These are phyloP conservation scores for Sepiola atlantica DNA, from an alignment of 2,888 invertebrate genomes.

Conservation along the genomic window DNA sequence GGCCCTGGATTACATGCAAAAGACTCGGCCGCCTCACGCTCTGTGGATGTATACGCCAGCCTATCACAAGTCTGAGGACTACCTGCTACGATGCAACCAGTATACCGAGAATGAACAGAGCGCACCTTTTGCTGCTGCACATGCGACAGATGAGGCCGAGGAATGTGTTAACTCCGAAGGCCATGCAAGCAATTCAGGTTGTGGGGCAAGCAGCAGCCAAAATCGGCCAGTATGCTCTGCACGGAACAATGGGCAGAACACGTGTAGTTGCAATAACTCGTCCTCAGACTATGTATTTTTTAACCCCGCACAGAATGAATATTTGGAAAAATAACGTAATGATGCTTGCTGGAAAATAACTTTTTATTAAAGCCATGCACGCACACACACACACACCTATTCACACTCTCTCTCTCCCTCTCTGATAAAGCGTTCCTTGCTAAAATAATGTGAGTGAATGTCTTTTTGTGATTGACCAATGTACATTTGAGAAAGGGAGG, in stretches of 20 bases:
- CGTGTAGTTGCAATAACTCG: slow-evolving; percentile 9
- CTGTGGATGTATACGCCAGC: slow-evolving; percentile 44
- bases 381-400: neutral
- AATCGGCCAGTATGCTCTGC: neutral
- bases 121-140: neutral
- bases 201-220: neutral
- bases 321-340: slow-evolving; percentile 32
- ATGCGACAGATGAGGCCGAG: neutral
- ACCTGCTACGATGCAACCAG: slow-evolving; percentile 8
- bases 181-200: neutral
- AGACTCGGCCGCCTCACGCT: slow-evolving; percentile 36
- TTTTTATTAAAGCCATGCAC: no score
- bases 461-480: neutral
- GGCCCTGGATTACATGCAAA: slow-evolving; percentile 45
- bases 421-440: neutral
- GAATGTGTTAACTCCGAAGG: neutral
- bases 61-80: slow-evolving; percentile 42
- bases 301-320: slow-evolving; percentile 44
- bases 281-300: slow-evolving; percentile 47
- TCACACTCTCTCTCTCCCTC: neutral
- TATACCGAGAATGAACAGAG: neutral
- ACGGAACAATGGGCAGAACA: neutral
- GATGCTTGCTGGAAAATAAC: neutral
- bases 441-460: neutral
- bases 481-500: neutral